Percentiles rank a stretch among this genome's conserved stretches.
Conservation (phyloP, 2,113 vertebrate species). For the Aegithalos caudatus region DNA sequence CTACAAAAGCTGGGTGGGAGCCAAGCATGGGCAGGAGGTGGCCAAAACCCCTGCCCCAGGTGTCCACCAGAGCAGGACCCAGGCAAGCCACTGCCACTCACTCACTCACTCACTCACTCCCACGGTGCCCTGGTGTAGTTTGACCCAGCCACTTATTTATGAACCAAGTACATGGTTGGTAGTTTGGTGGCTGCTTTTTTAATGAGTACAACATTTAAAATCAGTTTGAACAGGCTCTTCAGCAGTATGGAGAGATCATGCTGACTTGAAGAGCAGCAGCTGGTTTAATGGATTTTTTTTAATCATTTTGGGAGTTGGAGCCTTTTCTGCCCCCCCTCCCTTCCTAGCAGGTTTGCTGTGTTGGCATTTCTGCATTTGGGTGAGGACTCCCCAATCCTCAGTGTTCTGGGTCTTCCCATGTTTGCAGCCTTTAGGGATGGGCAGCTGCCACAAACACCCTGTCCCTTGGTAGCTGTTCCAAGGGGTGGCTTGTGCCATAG, state of each 20-base stretch:
- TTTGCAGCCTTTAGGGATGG: background rate
- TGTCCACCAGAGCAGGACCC: background rate
- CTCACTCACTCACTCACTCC: background rate
- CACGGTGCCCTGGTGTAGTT: background rate
- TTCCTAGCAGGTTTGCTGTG: background rate
- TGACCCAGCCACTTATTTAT: background rate
- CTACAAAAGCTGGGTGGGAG: background rate
- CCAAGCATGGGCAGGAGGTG: background rate
- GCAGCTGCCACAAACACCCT: background rate
- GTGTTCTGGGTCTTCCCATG: background rate
- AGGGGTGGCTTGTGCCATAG: background rate
- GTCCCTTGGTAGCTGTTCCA: accelerated
- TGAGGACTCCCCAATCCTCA: background rate
- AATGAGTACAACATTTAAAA: background rate
- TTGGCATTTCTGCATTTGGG: background rate
- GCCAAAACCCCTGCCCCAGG: background rate
- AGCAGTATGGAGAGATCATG: background rate
- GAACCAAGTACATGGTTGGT: background rate
- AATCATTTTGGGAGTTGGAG: background rate
- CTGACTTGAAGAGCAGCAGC: background rate
- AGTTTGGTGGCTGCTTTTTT: background rate
- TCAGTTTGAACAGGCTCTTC: background rate
- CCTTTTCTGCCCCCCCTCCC: background rate
- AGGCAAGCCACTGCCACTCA: accelerated
- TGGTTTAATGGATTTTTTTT: background rate